Evolutionary conservation across 2,888 invertebrate genomes (phyloP).

Genomic region (Synanthedon tipuliformis): DNA sequence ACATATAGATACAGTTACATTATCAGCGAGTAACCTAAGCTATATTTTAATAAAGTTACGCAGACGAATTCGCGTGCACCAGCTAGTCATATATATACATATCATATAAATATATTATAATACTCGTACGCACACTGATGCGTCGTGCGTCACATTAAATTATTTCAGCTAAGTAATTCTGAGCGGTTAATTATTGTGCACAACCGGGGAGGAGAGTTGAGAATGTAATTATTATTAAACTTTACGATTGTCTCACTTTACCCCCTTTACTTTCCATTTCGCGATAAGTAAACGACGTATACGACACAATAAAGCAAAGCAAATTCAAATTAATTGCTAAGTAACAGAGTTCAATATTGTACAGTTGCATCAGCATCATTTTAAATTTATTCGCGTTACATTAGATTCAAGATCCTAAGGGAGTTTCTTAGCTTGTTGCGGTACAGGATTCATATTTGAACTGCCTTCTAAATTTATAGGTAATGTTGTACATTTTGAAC

Average conservation of each 20-base stretch:
- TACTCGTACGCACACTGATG: constrained; percentile 23
- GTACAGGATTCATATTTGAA: constrained; percentile 64
- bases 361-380: constrained; percentile 11
- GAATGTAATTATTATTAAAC: constrained; percentile 72
- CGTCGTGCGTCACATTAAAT: constrained; percentile 64
- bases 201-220: constrained; percentile 67
- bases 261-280: constrained; percentile 47
- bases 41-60: no score
- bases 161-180: constrained; percentile 70
- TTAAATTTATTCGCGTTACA: constrained; percentile 24
- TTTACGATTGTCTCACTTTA: constrained; percentile 71
- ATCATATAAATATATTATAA: background rate
- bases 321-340: constrained; percentile 17
- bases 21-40: no score
- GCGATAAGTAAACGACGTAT: constrained; percentile 21
- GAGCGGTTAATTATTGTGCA: constrained; percentile 69
- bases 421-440: constrained; percentile 66
- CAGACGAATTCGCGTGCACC: no score
- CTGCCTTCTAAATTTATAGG: constrained; percentile 21
- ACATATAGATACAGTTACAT: no score
- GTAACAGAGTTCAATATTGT: constrained; percentile 21
- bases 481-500: background rate
- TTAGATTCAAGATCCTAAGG: constrained; percentile 58
- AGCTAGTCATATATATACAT: background rate
- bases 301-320: constrained; percentile 12